Evolutionary conservation across 2,113 vertebrate genomes (phyloP).

Genomic region (Nesoenas mayeri): DNA sequence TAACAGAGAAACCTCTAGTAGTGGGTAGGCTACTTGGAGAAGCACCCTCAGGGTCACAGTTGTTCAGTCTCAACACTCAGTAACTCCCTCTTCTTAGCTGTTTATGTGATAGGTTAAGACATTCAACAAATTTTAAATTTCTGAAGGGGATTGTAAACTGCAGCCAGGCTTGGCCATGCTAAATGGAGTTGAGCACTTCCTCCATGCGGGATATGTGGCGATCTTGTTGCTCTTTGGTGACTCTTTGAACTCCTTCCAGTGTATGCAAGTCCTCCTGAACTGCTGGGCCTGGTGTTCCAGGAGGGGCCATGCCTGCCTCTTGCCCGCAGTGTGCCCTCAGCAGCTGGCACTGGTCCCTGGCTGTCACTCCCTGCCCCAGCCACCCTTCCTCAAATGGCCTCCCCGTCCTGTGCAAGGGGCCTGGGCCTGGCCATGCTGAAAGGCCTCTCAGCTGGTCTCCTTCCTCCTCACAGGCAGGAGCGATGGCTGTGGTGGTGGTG

Average conservation of each 20-base stretch:
- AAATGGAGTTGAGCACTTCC: not conserved
- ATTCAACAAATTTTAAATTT: not conserved
- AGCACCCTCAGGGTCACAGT: not conserved
- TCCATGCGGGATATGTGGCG: not conserved
- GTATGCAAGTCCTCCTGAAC: not conserved
- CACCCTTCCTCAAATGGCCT: not conserved
- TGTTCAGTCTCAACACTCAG: not conserved
- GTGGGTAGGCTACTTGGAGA: not conserved
- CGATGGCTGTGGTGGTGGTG: not conserved
- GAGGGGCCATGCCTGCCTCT: accelerated
- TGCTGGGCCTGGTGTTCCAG: accelerated
- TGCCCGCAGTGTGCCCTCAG: accelerated
- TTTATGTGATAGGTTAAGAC: not conserved
- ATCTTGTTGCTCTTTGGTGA: accelerated
- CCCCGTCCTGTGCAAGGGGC: accelerated
- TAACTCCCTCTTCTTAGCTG: not conserved
- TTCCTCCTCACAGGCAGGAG: accelerated
- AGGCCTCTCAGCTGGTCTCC: not conserved
- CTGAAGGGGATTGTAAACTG: not conserved
- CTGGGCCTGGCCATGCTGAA: accelerated
- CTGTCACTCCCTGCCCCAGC: not conserved
- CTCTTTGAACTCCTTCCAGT: not conserved
- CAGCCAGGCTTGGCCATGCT: not conserved
- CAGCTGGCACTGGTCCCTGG: accelerated
- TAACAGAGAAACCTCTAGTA: not conserved